A percentile compares a stretch with the other conserved stretches of the same genome.
phyloP scores from a whole-genome alignment of 1,140 invertebrate species.

The Orius laevigatus region DNA sequence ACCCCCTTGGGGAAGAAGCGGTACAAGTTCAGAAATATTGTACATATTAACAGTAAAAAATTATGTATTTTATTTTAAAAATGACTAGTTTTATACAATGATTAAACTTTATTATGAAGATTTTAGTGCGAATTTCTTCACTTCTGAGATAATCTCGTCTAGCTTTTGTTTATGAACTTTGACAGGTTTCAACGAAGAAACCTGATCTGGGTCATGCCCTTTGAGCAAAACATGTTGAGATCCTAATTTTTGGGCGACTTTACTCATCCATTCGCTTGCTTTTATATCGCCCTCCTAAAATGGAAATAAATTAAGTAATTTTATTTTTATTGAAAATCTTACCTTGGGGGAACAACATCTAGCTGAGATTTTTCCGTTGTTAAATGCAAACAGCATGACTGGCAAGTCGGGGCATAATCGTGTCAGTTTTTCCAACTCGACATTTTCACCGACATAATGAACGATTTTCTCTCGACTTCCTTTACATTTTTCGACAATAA shows the following conservation, averaged over 20 bases:
- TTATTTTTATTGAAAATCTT: slow-evolving; percentile 10
- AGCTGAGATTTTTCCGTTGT: slow-evolving; percentile 37
- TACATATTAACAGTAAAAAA: no score
- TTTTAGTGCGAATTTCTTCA: background rate
- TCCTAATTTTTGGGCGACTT: slow-evolving; percentile 32
- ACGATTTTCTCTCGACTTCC: background rate
- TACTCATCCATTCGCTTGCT: slow-evolving; percentile 42
- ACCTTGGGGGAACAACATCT: slow-evolving; percentile 45
- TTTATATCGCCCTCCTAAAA: slow-evolving; percentile 35
- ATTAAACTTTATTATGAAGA: no score
- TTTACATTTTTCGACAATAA: background rate
- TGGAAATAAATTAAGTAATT: slow-evolving; percentile 8
- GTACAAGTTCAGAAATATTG: no score
- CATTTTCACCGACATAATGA: slow-evolving; percentile 20
- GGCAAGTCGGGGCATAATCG: slow-evolving; percentile 26
- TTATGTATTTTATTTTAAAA: no score
- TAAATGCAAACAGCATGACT: slow-evolving; percentile 39
- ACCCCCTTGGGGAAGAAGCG: no score
- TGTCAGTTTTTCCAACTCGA: slow-evolving; percentile 10
- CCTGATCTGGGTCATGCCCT: slow-evolving; percentile 33
- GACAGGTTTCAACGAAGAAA: slow-evolving; percentile 39
- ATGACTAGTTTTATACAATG: no score
- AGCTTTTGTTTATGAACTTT: slow-evolving; percentile 31
- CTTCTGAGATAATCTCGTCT: slow-evolving; percentile 24
- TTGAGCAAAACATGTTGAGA: slow-evolving; percentile 28